Evolutionary conservation across 1,140 invertebrate genomes (phyloP), one percentile per base, ranked within the genome.

Genomic region (Kradibia gibbosae): DNA sequence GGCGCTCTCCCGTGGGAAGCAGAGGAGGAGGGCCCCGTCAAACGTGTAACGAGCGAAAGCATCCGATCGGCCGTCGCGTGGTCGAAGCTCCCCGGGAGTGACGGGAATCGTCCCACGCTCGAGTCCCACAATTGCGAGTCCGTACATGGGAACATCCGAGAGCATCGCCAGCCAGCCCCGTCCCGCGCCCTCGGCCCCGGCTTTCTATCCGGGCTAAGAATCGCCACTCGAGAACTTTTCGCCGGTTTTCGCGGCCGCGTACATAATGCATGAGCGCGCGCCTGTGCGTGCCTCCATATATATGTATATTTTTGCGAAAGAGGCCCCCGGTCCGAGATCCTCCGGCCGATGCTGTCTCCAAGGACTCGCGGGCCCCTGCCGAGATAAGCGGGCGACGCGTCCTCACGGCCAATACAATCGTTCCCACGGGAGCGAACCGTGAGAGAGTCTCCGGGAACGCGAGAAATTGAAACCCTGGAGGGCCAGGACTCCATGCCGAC

Each of bases 361-460:
- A 36, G 62, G 22, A 36, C 53, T 75, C 34, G 55, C 31, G 28
- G 39, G n/a, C 81, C 53, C 48, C 25, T n/a, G 20, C 3, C 62
- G 50, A 76, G 81, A 84, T 85, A 83, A 55, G 42, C n/a, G 3
- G 28, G 36, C 25, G 48, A 39, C 48, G 50, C 45, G 57, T 73
- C 76, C 60, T 73, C 76, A 34, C 76, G 82, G 84, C 85, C 86
- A 87, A 88, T 88, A 85, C 86, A 86, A 86, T 83, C 83, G 86
- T 88, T 88, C 87, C 86, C 88, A 88, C 86, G 87, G 87, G 87
- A 88, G 83, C 83, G 67, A 70, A 88, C 86, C 87, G 88, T 89
- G 88, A 87, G 88, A 89, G 86, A 86, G 82, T 88, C 85, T 85
- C 82, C 78, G 82, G 82, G 83, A 88, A 88, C 83, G 85, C 85